phyloP scores from a whole-genome alignment of 2,113 vertebrate genomes.

The Jacana jacana region DNA sequence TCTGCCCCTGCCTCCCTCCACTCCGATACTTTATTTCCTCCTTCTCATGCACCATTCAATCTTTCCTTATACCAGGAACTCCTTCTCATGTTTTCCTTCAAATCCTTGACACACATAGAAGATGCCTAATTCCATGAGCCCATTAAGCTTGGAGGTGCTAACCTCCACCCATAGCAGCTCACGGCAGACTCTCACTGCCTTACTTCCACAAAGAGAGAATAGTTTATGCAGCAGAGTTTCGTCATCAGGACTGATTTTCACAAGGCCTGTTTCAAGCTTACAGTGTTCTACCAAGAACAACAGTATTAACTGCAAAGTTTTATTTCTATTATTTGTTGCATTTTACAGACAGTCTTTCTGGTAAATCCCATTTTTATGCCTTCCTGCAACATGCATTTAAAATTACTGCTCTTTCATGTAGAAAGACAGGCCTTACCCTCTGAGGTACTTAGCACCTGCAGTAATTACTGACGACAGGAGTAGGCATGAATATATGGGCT shows the following conservation, averaged over 20 bases:
- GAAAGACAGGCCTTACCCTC: not conserved
- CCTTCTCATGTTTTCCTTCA: not conserved
- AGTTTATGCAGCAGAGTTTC: not conserved
- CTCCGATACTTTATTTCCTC: not conserved
- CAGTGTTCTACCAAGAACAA: not conserved
- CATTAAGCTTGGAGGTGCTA: not conserved
- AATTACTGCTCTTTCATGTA: not conserved
- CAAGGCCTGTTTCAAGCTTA: not conserved
- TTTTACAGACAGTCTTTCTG: not conserved
- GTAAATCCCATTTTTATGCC: not conserved
- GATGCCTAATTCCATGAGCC: not conserved
- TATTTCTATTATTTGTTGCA: not conserved
- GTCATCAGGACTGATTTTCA: not conserved
- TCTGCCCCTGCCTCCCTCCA: not conserved
- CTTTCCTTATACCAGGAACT: not conserved
- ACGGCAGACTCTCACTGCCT: not conserved
- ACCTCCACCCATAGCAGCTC: not conserved
- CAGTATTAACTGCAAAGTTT: not conserved
- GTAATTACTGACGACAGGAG: not conserved
- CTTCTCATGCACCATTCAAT: not conserved
- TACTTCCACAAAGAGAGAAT: not conserved
- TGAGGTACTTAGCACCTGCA: not conserved
- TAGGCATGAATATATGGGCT: not conserved
- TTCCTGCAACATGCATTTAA: not conserved
- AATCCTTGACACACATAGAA: not conserved